Evolutionary conservation across 2,888 invertebrate genomes (phyloP).

Genomic region (Hydrotaea cyrtoneurina): DNA sequence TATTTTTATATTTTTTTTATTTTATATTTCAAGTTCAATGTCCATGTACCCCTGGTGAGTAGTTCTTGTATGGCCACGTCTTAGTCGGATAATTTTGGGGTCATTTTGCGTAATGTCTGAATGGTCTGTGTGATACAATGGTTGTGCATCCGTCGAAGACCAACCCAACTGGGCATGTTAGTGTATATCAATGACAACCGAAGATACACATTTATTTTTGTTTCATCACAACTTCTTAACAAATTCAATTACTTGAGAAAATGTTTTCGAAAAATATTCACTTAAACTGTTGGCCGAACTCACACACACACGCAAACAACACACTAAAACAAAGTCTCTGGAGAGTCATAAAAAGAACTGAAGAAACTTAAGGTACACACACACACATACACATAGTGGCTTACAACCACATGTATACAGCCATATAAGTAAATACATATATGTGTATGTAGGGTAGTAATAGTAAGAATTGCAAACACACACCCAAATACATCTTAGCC

Average conservation of each 20-base stretch:
- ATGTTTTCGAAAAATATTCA: conserved; percentile 26
- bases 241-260: conserved; percentile 40
- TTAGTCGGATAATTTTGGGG: too few relatives aligned
- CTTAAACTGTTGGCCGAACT: conserved; percentile 5
- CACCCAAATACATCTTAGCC: too few relatives aligned
- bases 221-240: conserved; percentile 23
- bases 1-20: too few relatives aligned
- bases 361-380: conserved; percentile 18
- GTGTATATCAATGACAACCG: not conserved
- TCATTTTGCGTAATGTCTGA: too few relatives aligned
- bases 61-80: too few relatives aligned
- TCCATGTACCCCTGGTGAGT: too few relatives aligned
- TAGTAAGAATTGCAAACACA: not conserved
- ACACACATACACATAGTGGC: not conserved
- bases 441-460: not conserved
- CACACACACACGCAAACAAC: not conserved
- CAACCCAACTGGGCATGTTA: too few relatives aligned
- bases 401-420: not conserved
- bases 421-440: too few relatives aligned
- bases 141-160: too few relatives aligned
- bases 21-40: too few relatives aligned
- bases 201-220: conserved; percentile 32
- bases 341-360: conserved; percentile 13
- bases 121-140: too few relatives aligned
- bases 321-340: not conserved